phyloP scores from a whole-genome alignment of 1,140 invertebrate genomes.

The Lepidostoma basale region DNA sequence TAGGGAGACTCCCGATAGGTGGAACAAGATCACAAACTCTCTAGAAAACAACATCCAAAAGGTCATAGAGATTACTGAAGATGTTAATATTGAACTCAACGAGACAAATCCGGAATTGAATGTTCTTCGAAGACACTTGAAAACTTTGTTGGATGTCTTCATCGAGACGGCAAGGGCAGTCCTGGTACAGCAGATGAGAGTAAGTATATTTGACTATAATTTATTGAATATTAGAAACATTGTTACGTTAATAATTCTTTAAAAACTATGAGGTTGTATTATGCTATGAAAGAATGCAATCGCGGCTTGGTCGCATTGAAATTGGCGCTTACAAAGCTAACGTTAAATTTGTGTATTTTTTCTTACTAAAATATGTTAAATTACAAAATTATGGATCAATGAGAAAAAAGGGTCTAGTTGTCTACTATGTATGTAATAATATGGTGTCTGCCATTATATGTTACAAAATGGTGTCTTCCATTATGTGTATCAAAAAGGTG shows the following conservation, averaged over 20 bases:
- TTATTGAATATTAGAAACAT: neutral
- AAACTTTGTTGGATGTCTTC: constrained; percentile 56
- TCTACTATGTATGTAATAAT: too few species aligned
- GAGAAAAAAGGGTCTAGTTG: too few species aligned
- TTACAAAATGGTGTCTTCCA: too few species aligned
- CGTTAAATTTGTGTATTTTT: too few species aligned
- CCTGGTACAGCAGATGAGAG: constrained; percentile 60
- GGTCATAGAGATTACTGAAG: constrained; percentile 57
- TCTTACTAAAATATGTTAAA: too few species aligned
- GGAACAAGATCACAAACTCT: constrained; percentile 60
- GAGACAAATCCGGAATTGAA: constrained; percentile 55
- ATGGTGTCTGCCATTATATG: too few species aligned
- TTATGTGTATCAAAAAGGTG: too few species aligned
- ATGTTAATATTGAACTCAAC: constrained; percentile 58
- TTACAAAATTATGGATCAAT: too few species aligned
- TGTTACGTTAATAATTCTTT: neutral
- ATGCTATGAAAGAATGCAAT: too few species aligned
- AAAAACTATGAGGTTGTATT: too few species aligned
- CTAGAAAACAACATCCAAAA: constrained; percentile 58
- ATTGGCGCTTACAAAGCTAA: too few species aligned
- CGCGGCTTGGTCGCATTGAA: too few species aligned
- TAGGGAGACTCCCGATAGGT: constrained; percentile 58
- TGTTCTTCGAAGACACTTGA: constrained; percentile 54
- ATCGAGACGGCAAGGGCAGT: constrained; percentile 60
- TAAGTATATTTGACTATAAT: constrained; percentile 40